Percentiles rank a stretch among this genome's conserved stretches.
Evolutionary conservation across 2,797 vertebrate genomes (phyloP).

Genomic region (Hephaestus fuliginosus): DNA sequence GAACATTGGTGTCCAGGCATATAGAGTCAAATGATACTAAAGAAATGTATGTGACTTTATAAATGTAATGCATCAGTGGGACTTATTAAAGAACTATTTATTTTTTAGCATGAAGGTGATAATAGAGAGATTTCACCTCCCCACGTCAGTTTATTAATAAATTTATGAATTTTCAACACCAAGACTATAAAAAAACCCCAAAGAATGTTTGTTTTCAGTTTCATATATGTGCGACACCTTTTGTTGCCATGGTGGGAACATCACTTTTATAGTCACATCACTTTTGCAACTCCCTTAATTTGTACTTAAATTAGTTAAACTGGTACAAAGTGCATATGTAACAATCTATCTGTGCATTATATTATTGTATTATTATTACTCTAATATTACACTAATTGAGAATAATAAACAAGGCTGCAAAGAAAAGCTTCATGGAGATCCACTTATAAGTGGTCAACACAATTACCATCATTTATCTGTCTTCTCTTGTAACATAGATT

Average conservation of each 20-base stretch:
- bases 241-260: neutral
- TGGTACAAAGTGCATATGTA: neutral
- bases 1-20: neutral
- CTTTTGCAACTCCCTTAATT: constrained; percentile 16
- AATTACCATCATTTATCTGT: constrained; percentile 13
- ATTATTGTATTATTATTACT: constrained; percentile 4
- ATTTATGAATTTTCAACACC: neutral
- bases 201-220: constrained; percentile 1
- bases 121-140: too few relatives aligned
- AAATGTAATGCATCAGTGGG: neutral
- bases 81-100: neutral
- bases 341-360: too few relatives aligned
- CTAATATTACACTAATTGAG: too few relatives aligned
- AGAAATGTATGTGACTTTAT: neutral
- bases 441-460: constrained; percentile 10
- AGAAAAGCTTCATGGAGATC: neutral
- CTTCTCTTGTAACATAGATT: neutral
- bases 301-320: constrained; percentile 1
- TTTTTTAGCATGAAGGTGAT: neutral
- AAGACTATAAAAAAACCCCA: neutral
- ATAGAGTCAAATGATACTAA: neutral
- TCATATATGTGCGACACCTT: neutral
- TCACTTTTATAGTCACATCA: constrained; percentile 5
- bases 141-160: neutral
- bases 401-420: neutral